Evolutionary conservation across 2,113 vertebrate species (phyloP), one percentile per base, ranked within the genome.

Genomic region (Prochilodus magdalenae): DNA sequence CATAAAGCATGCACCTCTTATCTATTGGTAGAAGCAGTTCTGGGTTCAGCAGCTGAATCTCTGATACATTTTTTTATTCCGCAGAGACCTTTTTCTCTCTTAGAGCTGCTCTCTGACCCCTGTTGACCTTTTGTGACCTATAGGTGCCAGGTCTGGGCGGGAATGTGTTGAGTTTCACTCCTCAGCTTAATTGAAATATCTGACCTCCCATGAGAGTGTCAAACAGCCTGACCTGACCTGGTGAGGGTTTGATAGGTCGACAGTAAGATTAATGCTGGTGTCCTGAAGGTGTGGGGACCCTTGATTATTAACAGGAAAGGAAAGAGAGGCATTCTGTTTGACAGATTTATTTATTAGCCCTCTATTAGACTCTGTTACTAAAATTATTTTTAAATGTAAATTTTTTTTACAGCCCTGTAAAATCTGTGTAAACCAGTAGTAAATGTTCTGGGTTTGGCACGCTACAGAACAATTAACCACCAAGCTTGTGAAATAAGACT

Each of bases 151-250:
- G 29, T 83, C 74, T 1, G 47, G 30, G 29, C 27, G 49, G 47
- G 57, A 83, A 78, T 83, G 84, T 85, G 84, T 80, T 73, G 65
- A 83, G 55, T 75, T 85, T 85, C 57, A 76, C 80, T 85, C 84
- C 80, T 85, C 66, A 51, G 62, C 65, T 30, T 60, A 66, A 69
- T 73, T 82, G 63, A 78, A 85, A 79, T 77, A 75, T 73, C 77
- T 65, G 76, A 79, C 81, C 80, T 72, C 57, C 44, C 8, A 24
- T 26, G 20, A 53, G 27, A 55, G 15, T 57, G 72, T 79, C 79
- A 80, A 59, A 84, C 47, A 71, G 77, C 22, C 49, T 59, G 51
- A 82, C 74, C 60, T 49, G 62, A 29, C 44, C 29, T 7, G 20
- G 20, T 22, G 7, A 22, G 20, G 20, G 20, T 13, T 22, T 22